Percentiles rank a stretch among this genome's conserved stretches.
Evolutionary conservation across 2,888 invertebrate genomes (phyloP).

Genomic region (Brenthis ino): DNA sequence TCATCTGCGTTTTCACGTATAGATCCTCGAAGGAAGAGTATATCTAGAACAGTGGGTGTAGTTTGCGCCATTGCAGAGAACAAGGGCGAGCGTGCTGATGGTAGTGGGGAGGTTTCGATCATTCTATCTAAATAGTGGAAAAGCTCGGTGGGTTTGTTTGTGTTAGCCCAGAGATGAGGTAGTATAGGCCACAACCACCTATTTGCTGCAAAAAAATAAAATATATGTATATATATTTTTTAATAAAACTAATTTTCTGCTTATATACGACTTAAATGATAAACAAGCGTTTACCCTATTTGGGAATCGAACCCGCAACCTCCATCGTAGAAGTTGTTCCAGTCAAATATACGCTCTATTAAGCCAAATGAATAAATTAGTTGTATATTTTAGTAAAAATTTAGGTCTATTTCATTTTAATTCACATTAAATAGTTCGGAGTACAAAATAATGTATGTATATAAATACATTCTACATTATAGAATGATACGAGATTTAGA

Average conservation of each 20-base stretch:
- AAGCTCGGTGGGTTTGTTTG: conserved; percentile 63
- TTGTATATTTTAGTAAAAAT: no score
- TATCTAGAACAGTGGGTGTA: conserved; percentile 85
- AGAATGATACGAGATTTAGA: no score
- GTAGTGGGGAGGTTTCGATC: conserved; percentile 65
- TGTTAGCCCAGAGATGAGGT: conserved; percentile 85
- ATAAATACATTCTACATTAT: no score
- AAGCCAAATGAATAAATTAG: no score
- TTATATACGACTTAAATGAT: background rate
- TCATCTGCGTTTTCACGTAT: conserved; percentile 84
- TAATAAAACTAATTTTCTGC: no score
- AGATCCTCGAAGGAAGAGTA: conserved; percentile 83
- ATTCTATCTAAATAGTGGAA: conserved; percentile 69
- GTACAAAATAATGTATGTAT: no score
- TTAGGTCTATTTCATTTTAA: no score
- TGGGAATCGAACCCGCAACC: no score
- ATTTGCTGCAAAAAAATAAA: conserved; percentile 67
- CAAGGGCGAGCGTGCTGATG: conserved; percentile 72
- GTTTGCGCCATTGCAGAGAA: conserved; percentile 89
- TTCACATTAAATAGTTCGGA: background rate
- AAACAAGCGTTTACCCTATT: no score
- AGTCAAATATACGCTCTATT: no score
- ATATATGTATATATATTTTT: no score
- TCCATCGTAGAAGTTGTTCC: no score
- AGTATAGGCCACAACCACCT: conserved; percentile 84